Evolutionary conservation across 2,113 vertebrate genomes (phyloP).

Genomic region (Passer domesticus): DNA sequence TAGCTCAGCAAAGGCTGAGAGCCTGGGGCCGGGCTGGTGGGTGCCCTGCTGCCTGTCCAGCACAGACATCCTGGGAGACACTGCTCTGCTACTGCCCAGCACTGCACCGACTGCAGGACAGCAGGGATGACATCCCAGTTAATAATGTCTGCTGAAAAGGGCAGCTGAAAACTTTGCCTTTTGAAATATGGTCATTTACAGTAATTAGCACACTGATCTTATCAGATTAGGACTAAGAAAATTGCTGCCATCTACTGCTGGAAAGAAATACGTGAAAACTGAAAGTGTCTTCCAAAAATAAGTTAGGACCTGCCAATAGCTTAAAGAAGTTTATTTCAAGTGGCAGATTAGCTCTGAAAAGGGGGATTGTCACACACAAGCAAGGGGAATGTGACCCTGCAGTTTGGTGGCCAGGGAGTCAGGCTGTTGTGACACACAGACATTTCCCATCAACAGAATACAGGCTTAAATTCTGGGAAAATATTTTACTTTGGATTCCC

Average conservation of each 20-base stretch:
- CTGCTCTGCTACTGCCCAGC: neutral
- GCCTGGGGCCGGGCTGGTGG: fast-evolving
- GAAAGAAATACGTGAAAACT: slow-evolving; percentile 25
- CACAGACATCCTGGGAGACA: neutral
- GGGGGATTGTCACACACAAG: neutral
- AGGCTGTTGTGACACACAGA: neutral
- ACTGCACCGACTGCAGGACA: neutral
- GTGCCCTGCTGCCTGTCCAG: neutral
- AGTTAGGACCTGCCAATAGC: neutral
- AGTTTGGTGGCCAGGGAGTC: neutral
- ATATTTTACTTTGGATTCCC: neutral
- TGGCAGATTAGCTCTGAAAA: neutral
- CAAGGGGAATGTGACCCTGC: neutral
- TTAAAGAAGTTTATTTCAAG: neutral
- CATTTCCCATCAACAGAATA: neutral
- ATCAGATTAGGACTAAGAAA: slow-evolving; percentile 49
- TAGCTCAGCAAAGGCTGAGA: neutral
- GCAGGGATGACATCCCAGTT: neutral
- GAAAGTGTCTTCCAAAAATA: neutral
- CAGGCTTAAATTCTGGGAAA: neutral
- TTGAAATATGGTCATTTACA: neutral
- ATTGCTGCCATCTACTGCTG: slow-evolving; percentile 71
- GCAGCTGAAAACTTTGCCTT: neutral
- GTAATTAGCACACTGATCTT: neutral
- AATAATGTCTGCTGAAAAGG: neutral